phyloP scores from a whole-genome alignment of 2,113 vertebrate genomes.

The Cercopithecus mona region DNA sequence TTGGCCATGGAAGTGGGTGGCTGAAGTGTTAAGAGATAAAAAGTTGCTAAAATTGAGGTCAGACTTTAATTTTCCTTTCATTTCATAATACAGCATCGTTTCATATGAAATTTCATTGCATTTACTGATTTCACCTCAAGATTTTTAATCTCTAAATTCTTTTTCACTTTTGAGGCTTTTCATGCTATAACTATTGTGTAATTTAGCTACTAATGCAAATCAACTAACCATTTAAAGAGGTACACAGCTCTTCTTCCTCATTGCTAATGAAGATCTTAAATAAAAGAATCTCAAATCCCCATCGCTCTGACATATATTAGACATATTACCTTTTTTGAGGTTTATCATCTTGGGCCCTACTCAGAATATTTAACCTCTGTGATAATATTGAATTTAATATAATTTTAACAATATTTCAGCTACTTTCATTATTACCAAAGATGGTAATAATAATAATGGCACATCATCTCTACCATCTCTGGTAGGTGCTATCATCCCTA shows the following conservation, averaged over 20 bases:
- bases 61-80: neutral
- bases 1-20: neutral
- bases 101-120: neutral
- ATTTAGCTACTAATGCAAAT: neutral
- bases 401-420: neutral
- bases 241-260: neutral
- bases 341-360: neutral
- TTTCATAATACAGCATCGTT: neutral
- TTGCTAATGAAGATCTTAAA: neutral
- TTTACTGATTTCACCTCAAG: neutral
- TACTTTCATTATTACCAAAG: neutral
- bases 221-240: neutral
- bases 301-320: neutral
- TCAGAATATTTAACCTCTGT: neutral
- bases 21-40: neutral
- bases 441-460: neutral
- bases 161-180: neutral
- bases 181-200: neutral
- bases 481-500: neutral
- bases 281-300: neutral
- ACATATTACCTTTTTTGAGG: neutral
- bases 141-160: neutral
- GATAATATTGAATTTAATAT: neutral
- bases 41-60: neutral
- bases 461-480: neutral